phyloP scores from a whole-genome alignment of 2,888 invertebrate genomes.

The Tinea trinotella region DNA sequence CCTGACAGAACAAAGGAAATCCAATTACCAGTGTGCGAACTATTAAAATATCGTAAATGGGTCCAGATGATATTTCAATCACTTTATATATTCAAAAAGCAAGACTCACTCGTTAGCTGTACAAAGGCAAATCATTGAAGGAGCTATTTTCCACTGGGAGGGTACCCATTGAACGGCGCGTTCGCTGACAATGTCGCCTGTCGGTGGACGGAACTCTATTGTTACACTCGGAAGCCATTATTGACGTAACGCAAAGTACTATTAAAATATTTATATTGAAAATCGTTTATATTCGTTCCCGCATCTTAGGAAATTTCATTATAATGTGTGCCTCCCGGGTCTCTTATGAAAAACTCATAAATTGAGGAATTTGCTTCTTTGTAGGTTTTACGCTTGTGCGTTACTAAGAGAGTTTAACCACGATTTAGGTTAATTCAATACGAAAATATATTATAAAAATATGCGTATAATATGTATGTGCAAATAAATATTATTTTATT shows the following conservation, averaged over 20 bases:
- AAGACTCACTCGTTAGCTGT: conserved; percentile 43
- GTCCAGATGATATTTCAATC: conserved; percentile 42
- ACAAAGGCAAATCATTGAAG: conserved; percentile 52
- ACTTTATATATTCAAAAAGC: conserved; percentile 40
- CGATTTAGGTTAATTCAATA: not conserved
- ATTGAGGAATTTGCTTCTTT: conserved; percentile 9
- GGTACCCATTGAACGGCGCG: conserved; percentile 41
- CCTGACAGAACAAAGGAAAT: not conserved
- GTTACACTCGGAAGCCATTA: conserved; percentile 64
- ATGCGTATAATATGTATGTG: not conserved
- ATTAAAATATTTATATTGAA: conserved; percentile 58
- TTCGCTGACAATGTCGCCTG: conserved; percentile 50
- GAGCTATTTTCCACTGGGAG: conserved; percentile 56
- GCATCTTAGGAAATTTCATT: conserved; percentile 15
- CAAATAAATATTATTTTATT: not conserved
- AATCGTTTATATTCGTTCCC: conserved; percentile 37
- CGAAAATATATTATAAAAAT: not conserved
- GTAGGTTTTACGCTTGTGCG: not conserved
- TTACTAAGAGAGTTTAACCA: not conserved
- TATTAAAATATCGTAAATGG: conserved; percentile 20
- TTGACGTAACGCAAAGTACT: conserved; percentile 63
- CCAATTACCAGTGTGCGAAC: not conserved
- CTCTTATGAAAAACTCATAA: conserved; percentile 9
- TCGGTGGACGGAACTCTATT: conserved; percentile 58
- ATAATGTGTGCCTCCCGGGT: conserved; percentile 10